phyloP scores from a whole-genome alignment of 2,888 invertebrate genomes.

The Ceramica pisi region DNA sequence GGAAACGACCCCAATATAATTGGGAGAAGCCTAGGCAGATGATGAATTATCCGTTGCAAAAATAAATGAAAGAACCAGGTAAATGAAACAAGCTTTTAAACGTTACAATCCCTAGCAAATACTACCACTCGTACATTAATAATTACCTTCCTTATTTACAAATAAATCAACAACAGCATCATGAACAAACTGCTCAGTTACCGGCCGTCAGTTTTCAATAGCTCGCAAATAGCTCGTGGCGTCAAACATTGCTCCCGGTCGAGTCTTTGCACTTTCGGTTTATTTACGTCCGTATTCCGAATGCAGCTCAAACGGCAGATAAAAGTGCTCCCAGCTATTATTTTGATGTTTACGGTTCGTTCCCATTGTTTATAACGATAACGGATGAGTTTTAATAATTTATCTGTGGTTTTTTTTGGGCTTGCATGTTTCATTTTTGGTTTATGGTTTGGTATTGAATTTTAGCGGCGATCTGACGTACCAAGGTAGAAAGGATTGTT shows the following conservation, averaged over 20 bases:
- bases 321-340: conserved; percentile 58
- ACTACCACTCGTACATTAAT: neutral
- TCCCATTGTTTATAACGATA: conserved; percentile 49
- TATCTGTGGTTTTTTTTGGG: conserved; percentile 16
- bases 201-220: conserved; percentile 38
- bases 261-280: conserved; percentile 58
- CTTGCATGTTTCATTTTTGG: conserved; percentile 1
- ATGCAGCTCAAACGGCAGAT: conserved; percentile 58
- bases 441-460: conserved; percentile 9
- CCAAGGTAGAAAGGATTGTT: too few relatives aligned
- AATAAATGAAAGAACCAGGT: neutral
- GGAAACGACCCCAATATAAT: too few relatives aligned
- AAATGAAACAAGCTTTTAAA: neutral
- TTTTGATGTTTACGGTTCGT: conserved; percentile 58
- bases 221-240: conserved; percentile 42
- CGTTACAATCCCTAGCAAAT: neutral
- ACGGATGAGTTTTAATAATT: conserved; percentile 28
- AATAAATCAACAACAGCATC: conserved; percentile 6
- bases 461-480: neutral
- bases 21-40: too few relatives aligned
- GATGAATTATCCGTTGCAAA: too few relatives aligned
- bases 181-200: conserved; percentile 15
- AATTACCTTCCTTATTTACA: neutral
- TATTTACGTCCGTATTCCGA: conserved; percentile 59
- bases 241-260: conserved; percentile 42